Conservation (phyloP, 2,888 invertebrate species). For the Bombylius discolor region DNA sequence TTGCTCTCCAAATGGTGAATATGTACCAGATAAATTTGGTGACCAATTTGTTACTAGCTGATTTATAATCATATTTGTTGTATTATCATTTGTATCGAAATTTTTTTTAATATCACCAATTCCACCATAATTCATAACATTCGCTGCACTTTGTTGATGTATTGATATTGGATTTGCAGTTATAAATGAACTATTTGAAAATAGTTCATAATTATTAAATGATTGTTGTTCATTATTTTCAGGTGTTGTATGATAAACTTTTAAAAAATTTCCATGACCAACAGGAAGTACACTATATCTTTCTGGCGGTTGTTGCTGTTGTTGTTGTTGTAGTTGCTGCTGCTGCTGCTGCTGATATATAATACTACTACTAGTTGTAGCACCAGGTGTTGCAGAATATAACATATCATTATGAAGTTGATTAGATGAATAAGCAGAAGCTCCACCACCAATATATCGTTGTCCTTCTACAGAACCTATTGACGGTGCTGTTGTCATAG, state of each 20-base stretch:
- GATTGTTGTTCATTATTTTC: conserved; percentile 16
- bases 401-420: background rate
- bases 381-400: background rate
- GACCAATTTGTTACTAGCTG: conserved; percentile 34
- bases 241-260: conserved; percentile 28
- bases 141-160: background rate
- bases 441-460: background rate
- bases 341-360: background rate
- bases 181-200: conserved; percentile 29
- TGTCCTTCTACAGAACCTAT: background rate
- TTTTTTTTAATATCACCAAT: background rate
- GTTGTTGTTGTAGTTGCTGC: background rate
- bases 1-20: conserved; percentile 26
- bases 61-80: conserved; percentile 30
- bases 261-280: conserved; percentile 33
- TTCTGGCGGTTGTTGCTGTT: conserved; percentile 22
- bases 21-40: conserved; percentile 30
- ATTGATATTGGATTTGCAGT: conserved; percentile 2
- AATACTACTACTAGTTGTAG: too few relatives aligned
- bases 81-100: conserved; percentile 12
- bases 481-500: background rate
- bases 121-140: background rate
- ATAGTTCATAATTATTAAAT: conserved; percentile 32
- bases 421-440: background rate
- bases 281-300: conserved; percentile 33